Evolutionary conservation across 2,888 invertebrate species (phyloP).

Genomic region (Belgica antarctica): DNA sequence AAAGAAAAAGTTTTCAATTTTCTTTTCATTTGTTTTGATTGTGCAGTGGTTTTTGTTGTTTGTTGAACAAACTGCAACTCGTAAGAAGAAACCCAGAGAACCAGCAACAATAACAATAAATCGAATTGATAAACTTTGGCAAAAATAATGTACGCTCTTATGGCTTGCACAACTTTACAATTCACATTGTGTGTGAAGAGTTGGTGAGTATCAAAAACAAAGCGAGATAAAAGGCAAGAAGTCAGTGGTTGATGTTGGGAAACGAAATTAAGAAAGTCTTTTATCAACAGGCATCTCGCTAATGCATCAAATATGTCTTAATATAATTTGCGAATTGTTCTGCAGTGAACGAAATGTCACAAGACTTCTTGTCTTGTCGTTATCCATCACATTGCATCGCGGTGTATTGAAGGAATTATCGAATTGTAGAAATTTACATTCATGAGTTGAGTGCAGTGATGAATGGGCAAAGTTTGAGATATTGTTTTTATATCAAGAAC

Average conservation of each 20-base stretch:
- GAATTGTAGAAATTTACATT: not conserved
- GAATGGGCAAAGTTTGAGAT: not conserved
- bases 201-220: not conserved
- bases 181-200: not conserved
- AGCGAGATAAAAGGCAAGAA: not conserved
- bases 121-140: not conserved
- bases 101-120: not conserved
- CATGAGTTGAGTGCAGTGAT: not conserved
- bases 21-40: constrained; percentile 9
- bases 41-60: not conserved
- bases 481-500: too few relatives aligned
- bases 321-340: constrained; percentile 3
- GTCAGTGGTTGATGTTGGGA: not conserved
- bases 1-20: constrained; percentile 10
- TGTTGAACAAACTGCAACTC: not conserved
- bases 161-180: not conserved
- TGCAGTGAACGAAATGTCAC: not conserved
- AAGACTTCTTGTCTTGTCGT: not conserved
- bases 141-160: not conserved
- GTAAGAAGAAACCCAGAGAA: too few relatives aligned
- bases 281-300: not conserved
- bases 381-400: not conserved
- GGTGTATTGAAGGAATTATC: not conserved
- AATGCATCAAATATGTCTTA: constrained; percentile 6
- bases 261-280: too few relatives aligned